These are phyloP conservation scores for Channallabes apus DNA, from an alignment of 2,797 vertebrate species.

Conservation along the genomic window DNA sequence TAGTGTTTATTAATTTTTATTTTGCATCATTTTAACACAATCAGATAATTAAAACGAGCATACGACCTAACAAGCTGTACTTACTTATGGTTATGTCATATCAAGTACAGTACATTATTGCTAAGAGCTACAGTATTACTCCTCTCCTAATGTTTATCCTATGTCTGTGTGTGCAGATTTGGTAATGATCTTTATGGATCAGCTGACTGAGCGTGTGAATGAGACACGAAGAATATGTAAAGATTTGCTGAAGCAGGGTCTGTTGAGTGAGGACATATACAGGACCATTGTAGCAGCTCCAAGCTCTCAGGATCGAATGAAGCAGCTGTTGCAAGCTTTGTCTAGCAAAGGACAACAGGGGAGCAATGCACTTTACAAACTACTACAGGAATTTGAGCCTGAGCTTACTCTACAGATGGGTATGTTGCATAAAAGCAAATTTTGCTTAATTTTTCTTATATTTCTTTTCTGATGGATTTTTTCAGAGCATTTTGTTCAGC, in stretches of 20 bases:
- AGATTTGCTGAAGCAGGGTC: slow-evolving; percentile 31
- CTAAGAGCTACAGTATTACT: neutral
- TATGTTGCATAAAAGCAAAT: neutral
- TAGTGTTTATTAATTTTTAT: neutral
- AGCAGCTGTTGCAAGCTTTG: slow-evolving; percentile 3
- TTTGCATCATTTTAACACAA: neutral
- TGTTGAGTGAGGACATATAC: slow-evolving; percentile 29
- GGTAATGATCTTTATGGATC: slow-evolving; percentile 9
- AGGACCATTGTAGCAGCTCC: neutral
- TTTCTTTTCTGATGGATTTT: neutral
- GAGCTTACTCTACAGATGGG: slow-evolving; percentile 38
- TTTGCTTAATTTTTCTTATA: neutral
- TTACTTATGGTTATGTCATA: neutral
- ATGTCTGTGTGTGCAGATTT: slow-evolving; percentile 24
- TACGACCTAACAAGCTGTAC: neutral
- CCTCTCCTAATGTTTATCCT: neutral
- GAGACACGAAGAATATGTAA: slow-evolving; percentile 33
- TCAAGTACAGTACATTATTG: neutral
- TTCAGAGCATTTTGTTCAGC: neutral
- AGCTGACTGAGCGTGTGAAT: slow-evolving; percentile 18
- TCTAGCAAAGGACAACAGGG: neutral
- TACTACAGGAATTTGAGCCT: slow-evolving; percentile 39
- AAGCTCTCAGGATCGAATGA: slow-evolving; percentile 25
- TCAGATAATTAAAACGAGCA: neutral
- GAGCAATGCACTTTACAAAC: slow-evolving; percentile 25